Evolutionary conservation across 2,888 invertebrate species (phyloP), one percentile per base, ranked within the genome.

Genomic region (Apamea anceps): DNA sequence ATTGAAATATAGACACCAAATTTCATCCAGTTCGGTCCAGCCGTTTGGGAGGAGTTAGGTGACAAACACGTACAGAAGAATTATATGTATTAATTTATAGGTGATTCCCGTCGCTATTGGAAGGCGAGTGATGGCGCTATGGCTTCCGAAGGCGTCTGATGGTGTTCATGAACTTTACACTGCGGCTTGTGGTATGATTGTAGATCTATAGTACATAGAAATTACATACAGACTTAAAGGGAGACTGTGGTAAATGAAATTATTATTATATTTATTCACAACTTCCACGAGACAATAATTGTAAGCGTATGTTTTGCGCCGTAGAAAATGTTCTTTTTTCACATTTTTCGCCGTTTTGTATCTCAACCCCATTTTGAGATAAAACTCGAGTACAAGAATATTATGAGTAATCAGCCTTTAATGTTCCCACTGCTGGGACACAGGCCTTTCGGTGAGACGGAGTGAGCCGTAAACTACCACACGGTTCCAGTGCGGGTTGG

Each of bases 131-230:
- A 99, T 99, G 99, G 97, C 98, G 1, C 91, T 99, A 10, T 99
- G 99, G 99, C 97, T 98, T 51, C 96, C 97, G 0, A 97, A 97
- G 85, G 96, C 96, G 2, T 92, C 97, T 0, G 97, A 98, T n/a
- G 97, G 98, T 32, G 98, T 99, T 0, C 99, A 99, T 94, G 99
- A 99, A 95, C 96, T 99, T 8, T 99, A 99, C 94, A 99, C 99
- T 0, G 99, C 99, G 0, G 99, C 99, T 0, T 98, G 98, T 93
- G 98, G 97, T 97, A 85, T 92, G 95, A 66, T 25, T 67, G 63
- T 25, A 85, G 32, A 72, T 79, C 48, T 82, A 8, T 28, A 28
- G 15, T 21, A 65, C 6, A 0, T 45, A 25, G 32, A 28, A 21
- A 13, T 21, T 13, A 48, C 48, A 48, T 48, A 12, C 45, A 28